Evolutionary conservation across 2,888 invertebrate species (phyloP), one percentile per base, ranked within the genome.

Genomic region (Ophion costatus): DNA sequence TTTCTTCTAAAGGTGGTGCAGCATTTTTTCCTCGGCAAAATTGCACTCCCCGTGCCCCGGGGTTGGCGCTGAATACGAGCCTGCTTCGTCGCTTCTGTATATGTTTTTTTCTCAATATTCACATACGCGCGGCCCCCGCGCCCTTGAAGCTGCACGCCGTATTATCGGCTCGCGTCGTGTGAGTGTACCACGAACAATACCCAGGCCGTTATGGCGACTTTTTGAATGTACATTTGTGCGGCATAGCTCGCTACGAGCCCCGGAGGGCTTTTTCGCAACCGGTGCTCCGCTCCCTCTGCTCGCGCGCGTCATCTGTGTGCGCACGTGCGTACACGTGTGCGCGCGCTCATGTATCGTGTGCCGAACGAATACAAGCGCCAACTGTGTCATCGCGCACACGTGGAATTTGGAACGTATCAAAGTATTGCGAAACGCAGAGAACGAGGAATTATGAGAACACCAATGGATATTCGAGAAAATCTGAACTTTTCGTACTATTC

Each of bases 101-200:
- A 2, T 66, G 20, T 64, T 7, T 64, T n/a, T 24, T 80, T 24
- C 57, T 56, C 66, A 42, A 59, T 63, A 69, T 61, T 10, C 69
- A 74, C 69, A 69, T 67, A 59, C 74, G 66, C 66, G 64, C 33
- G 81, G 29, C 80, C 74, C 67, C n/a, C n/a, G 29, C 33, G 42
- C 59, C 83, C 79, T 84, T 88, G 86, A 89, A 89, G 86, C 87
- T 90, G 84, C 88, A 87, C 81, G 87, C 70, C 85, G 80, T 81
- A 84, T 82, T 79, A 63, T 63, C 74, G 81, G 82, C 80, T 84
- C 76, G 33, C 57, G 29, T 64, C 57, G 74, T 80, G 67, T 51
- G 5, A 51, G 59, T 67, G n/a, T 38, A 63, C 64, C 70, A 75
- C 80, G 84, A 86, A 88, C 86, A 85, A 88, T 88, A 86, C 88